phyloP scores from a whole-genome alignment of 2,888 invertebrate genomes.

The Dolomedes plantarius region DNA sequence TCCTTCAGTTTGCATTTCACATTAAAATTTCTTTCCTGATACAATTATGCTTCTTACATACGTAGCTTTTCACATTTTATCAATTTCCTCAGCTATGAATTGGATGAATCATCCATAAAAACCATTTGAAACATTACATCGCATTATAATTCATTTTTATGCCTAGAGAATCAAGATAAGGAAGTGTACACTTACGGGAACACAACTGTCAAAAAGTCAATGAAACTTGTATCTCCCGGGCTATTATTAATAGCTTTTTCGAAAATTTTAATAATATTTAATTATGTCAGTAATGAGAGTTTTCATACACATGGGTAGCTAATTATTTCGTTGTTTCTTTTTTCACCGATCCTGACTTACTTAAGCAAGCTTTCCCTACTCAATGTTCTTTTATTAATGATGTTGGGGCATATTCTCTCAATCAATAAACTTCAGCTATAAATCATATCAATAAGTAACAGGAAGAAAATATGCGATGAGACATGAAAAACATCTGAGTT shows the following conservation, averaged over 20 bases:
- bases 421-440: background rate
- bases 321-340: background rate
- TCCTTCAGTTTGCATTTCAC: no score
- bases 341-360: background rate
- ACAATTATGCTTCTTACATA: no score
- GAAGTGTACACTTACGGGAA: no score
- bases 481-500: slow-evolving; percentile 2
- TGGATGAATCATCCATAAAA: no score
- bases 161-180: no score
- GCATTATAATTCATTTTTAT: no score
- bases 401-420: background rate
- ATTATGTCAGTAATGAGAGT: background rate
- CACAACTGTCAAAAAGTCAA: no score
- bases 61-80: no score
- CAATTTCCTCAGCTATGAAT: no score
- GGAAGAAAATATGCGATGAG: background rate
- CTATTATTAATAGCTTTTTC: background rate
- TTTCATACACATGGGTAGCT: background rate
- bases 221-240: no score
- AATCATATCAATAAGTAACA: slow-evolving; percentile 2
- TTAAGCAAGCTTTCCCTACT: background rate
- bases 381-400: background rate
- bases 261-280: slow-evolving; percentile 1
- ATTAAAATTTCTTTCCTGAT: no score
- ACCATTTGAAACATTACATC: no score